Conservation (phyloP, 2,888 invertebrate genomes). For the Tiliacea citrago region DNA sequence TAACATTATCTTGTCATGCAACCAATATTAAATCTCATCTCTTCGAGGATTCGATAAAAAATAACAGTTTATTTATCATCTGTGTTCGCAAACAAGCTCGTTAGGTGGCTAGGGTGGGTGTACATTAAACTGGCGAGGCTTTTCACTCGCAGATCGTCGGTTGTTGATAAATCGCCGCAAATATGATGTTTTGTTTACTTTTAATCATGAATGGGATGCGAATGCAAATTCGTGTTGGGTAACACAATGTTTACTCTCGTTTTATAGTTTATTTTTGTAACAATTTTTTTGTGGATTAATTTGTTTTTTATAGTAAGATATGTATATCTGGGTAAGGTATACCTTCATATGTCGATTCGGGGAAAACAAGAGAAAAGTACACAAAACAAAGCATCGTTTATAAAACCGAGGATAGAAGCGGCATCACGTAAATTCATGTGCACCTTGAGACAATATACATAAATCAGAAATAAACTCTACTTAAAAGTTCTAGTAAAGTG, state of each 20-base stretch:
- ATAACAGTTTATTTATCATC: slow-evolving; percentile 41
- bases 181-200: slow-evolving; percentile 57
- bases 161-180: slow-evolving; percentile 54
- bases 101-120: slow-evolving; percentile 15
- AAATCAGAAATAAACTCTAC: background rate
- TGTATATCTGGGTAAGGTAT: no score
- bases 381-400: background rate
- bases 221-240: slow-evolving; percentile 24
- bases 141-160: slow-evolving; percentile 53
- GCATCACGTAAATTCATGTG: no score
- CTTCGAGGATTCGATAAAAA: slow-evolving; percentile 27
- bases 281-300: background rate
- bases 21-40: slow-evolving; percentile 11
- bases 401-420: no score
- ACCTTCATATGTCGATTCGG: background rate
- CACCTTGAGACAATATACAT: no score
- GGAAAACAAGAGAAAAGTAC: background rate
- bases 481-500: background rate
- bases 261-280: slow-evolving; percentile 3
- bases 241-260: slow-evolving; percentile 25
- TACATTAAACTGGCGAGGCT: slow-evolving; percentile 16
- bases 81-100: slow-evolving; percentile 43
- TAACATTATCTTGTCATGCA: slow-evolving; percentile 5
- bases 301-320: background rate
- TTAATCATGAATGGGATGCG: slow-evolving; percentile 46